Conservation (phyloP, 2,888 invertebrate genomes). For the Pycnomerus fuliginosus region DNA sequence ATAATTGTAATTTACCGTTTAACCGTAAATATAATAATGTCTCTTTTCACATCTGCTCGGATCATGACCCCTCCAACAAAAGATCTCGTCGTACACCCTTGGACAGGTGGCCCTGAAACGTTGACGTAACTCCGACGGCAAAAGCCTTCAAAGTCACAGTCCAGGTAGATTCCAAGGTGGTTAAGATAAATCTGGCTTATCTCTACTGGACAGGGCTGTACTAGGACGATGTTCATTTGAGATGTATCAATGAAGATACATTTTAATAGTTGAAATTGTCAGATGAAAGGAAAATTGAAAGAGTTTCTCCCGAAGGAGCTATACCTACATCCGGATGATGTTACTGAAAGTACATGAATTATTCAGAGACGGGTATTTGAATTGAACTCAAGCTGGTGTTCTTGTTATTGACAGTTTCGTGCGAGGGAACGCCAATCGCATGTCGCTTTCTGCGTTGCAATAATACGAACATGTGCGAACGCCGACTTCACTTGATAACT, state of each 20-base stretch:
- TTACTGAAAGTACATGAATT: slow-evolving; percentile 31
- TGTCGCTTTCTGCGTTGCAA: slow-evolving; percentile 31
- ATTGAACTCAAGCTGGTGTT: slow-evolving; percentile 29
- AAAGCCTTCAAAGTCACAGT: no score
- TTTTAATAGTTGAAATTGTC: no score
- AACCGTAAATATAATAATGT: slow-evolving; percentile 15
- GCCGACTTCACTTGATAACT: slow-evolving; percentile 29
- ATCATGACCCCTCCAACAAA: slow-evolving; percentile 4
- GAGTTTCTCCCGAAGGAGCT: no score
- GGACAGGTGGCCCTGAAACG: slow-evolving; percentile 13
- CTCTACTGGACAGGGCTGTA: no score
- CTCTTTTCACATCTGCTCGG: slow-evolving; percentile 8
- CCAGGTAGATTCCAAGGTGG: no score
- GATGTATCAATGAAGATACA: no score
- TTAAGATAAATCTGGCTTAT: no score
- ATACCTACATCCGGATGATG: no score
- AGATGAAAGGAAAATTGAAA: no score
- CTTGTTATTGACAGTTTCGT: slow-evolving; percentile 31
- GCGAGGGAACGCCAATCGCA: slow-evolving; percentile 31
- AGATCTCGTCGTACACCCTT: slow-evolving; percentile 4
- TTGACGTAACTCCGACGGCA: neutral
- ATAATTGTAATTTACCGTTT: slow-evolving; percentile 16
- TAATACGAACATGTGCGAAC: slow-evolving; percentile 32
- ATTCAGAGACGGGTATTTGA: slow-evolving; percentile 30
- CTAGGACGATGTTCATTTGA: no score